phyloP scores from a whole-genome alignment of 2,113 vertebrate genomes.

The Pachypanchax playfairii region DNA sequence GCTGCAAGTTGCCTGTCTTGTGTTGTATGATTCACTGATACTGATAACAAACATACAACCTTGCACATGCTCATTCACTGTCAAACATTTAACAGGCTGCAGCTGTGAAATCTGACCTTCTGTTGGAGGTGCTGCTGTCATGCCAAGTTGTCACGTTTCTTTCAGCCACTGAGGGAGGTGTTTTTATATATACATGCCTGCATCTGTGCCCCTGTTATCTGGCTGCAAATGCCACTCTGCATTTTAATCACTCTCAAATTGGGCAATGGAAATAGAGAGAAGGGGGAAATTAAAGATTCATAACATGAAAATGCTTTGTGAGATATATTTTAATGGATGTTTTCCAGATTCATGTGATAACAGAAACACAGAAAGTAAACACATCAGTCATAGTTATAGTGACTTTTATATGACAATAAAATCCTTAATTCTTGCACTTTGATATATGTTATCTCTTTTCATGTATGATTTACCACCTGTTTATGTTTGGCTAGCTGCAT shows the following conservation, averaged over 20 bases:
- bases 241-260: constrained; percentile 21
- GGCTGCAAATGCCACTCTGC: background rate
- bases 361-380: background rate
- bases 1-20: background rate
- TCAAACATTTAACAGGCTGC: constrained; percentile 13
- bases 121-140: constrained; percentile 1
- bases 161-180: background rate
- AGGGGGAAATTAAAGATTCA: background rate
- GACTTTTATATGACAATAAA: too few species aligned
- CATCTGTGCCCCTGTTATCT: background rate
- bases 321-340: background rate
- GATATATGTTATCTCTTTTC: background rate
- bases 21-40: background rate
- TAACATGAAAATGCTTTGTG: constrained; percentile 5
- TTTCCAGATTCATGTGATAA: background rate
- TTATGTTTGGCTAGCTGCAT: background rate
- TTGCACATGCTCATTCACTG: constrained; percentile 11
- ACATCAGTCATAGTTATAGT: background rate
- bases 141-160: constrained; percentile 26
- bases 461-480: too few species aligned
- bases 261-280: background rate
- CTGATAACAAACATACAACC: background rate
- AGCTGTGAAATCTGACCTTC: constrained; percentile 23
- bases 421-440: background rate
- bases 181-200: constrained; percentile 7